A percentile compares a stretch with the other conserved stretches of the same genome.
These are phyloP conservation scores for Cyrtorhinus lividipennis DNA, from an alignment of 1,140 invertebrate genomes.

Conservation along the genomic window DNA sequence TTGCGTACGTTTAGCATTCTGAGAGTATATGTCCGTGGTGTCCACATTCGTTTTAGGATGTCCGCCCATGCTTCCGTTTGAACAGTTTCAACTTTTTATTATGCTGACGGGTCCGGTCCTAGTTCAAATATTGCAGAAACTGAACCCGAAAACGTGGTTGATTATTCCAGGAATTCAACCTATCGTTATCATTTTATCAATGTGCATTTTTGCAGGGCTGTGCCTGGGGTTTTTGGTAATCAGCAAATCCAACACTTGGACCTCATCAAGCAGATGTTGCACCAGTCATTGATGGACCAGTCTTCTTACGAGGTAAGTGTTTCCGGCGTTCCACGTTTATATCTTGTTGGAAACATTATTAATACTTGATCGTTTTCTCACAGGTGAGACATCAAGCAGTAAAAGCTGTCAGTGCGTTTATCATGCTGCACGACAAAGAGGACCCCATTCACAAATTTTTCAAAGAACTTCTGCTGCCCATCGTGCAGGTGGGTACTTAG, in stretches of 20 bases:
- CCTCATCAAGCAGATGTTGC: conserved; percentile 89
- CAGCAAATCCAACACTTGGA: conserved; percentile 82
- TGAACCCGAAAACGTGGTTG: too few species aligned
- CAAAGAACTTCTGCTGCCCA: conserved; percentile 61
- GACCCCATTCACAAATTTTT: conserved; percentile 74
- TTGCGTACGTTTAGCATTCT: conserved; percentile 78
- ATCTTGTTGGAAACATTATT: too few species aligned
- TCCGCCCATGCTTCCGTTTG: too few species aligned
- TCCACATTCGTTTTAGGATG: not conserved
- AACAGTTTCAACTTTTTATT: too few species aligned
- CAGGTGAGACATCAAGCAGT: conserved; percentile 64
- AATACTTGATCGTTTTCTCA: too few species aligned
- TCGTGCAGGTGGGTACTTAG: conserved; percentile 42
- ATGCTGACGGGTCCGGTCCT: too few species aligned
- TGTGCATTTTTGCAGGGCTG: conserved; percentile 60
- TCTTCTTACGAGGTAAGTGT: conserved; percentile 44
- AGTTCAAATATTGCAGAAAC: too few species aligned
- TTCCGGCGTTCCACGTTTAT: too few species aligned
- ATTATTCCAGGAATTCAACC: too few species aligned
- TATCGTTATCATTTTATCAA: too few species aligned
- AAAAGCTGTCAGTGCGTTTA: conserved; percentile 74
- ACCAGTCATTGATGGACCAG: conserved; percentile 56
- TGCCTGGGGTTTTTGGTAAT: conserved; percentile 93
- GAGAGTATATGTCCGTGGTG: too few species aligned
- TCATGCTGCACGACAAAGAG: conserved; percentile 83